phyloP scores from a whole-genome alignment of 2,888 invertebrate genomes.

The Mesopsocus fuscifrons region DNA sequence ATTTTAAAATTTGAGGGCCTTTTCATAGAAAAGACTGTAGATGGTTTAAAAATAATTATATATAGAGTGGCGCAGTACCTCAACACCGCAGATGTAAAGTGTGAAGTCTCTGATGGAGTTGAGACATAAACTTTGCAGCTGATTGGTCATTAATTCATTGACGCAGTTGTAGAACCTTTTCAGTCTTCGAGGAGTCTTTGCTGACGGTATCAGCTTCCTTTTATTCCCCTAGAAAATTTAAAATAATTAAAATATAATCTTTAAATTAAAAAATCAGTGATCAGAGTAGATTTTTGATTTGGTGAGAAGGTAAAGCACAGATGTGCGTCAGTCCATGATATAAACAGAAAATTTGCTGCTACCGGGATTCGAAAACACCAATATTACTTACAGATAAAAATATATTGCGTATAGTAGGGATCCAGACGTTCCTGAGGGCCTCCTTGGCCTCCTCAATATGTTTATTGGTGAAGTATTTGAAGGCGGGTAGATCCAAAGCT shows the following conservation, averaged over 20 bases:
- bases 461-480: constrained; percentile 32
- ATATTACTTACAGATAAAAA: constrained; percentile 33
- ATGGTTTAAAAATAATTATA: no score
- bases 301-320: no score
- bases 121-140: constrained; percentile 62
- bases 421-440: constrained; percentile 43
- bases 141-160: constrained; percentile 71
- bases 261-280: constrained; percentile 6
- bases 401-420: constrained; percentile 39
- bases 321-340: no score
- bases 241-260: constrained; percentile 8
- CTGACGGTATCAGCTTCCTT: constrained; percentile 45
- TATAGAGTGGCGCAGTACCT: no score
- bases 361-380: no score
- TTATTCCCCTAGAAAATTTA: constrained; percentile 34
- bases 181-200: constrained; percentile 40
- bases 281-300: not conserved
- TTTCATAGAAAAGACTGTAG: no score
- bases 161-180: constrained; percentile 69
- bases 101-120: constrained; percentile 62
- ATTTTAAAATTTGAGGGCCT: no score
- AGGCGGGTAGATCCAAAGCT: constrained; percentile 47
- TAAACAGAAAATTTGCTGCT: no score
- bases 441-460: constrained; percentile 48
- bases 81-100: constrained; percentile 53